Conservation (phyloP, 2,797 vertebrate genomes). For the Varecia variegata region DNA sequence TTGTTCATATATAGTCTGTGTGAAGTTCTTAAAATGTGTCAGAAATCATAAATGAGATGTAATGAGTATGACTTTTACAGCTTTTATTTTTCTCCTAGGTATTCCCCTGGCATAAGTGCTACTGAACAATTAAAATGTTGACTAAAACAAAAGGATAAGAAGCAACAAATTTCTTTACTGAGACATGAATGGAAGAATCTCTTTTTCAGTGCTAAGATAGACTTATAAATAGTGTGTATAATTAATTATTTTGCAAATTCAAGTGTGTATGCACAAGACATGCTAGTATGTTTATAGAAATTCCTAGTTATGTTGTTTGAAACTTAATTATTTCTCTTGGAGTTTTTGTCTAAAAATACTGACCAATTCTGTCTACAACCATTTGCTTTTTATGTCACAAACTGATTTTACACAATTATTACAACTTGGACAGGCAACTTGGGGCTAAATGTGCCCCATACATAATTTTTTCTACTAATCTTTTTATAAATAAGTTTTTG, state of each 20-base stretch:
- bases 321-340: slow-evolving; percentile 57
- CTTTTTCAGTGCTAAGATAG: neutral
- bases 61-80: neutral
- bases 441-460: neutral
- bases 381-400: neutral
- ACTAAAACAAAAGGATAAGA: slow-evolving; percentile 1
- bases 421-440: neutral
- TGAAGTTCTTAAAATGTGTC: slow-evolving; percentile 6
- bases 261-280: slow-evolving; percentile 4
- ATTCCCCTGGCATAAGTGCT: neutral
- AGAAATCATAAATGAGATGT: neutral
- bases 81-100: neutral
- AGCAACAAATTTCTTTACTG: neutral
- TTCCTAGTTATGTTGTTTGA: slow-evolving; percentile 23
- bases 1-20: neutral
- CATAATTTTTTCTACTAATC: neutral
- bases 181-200: neutral
- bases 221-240: neutral
- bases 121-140: slow-evolving; percentile 16
- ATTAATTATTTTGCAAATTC: slow-evolving; percentile 9
- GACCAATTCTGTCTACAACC: neutral
- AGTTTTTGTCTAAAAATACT: slow-evolving; percentile 39
- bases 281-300: slow-evolving; percentile 51
- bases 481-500: slow-evolving; percentile 47
- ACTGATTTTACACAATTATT: neutral